Conservation (phyloP, 1,140 invertebrate genomes). For the Epicauta chinensis region DNA sequence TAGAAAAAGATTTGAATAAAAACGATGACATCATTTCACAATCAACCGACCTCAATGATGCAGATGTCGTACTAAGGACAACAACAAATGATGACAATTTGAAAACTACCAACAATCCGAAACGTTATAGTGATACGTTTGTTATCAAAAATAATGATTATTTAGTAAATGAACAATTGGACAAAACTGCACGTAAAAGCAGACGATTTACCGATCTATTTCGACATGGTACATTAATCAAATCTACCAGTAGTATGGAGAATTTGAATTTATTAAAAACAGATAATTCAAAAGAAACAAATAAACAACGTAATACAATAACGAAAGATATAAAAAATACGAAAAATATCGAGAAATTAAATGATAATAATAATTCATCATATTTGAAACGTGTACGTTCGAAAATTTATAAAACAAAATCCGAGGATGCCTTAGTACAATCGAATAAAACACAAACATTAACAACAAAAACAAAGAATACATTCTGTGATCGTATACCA, state of each 20-base stretch:
- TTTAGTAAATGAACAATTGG: conserved; percentile 24
- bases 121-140: conserved; percentile 41
- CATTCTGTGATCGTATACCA: conserved; percentile 26
- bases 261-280: conserved; percentile 6
- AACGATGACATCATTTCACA: conserved; percentile 9
- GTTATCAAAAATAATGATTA: conserved; percentile 37
- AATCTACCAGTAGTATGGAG: conserved; percentile 6
- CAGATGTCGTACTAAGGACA: conserved; percentile 29
- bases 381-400: conserved; percentile 40
- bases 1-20: neutral
- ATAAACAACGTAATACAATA: conserved; percentile 5
- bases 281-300: conserved; percentile 5
- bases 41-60: conserved; percentile 8
- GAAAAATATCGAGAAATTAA: conserved; percentile 13
- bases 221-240: conserved; percentile 19
- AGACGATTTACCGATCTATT: conserved; percentile 38
- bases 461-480: conserved; percentile 24
- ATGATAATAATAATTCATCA: conserved; percentile 29
- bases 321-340: conserved; percentile 7
- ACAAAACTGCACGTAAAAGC: conserved; percentile 32
- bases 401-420: conserved; percentile 39
- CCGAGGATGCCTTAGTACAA: conserved; percentile 30
- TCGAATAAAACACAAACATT: conserved; percentile 28
- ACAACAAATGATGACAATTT: neutral
- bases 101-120: conserved; percentile 21